A percentile compares a stretch with the other conserved stretches of the same genome.
Evolutionary conservation across 2,888 invertebrate species (phyloP).

Genomic region (Pseudococcus viburni): DNA sequence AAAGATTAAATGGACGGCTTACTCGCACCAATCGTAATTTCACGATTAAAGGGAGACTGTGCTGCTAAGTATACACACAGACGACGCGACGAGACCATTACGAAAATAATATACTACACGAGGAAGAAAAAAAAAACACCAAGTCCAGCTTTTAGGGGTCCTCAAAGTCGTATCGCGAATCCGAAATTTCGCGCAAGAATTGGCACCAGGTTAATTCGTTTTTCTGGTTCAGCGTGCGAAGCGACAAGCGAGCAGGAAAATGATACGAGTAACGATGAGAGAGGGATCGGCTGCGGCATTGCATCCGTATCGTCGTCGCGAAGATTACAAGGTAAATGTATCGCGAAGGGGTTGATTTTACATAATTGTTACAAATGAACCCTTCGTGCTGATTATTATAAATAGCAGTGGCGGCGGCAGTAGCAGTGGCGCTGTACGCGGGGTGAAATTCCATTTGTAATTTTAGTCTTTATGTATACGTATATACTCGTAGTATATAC

Average conservation of each 20-base stretch:
- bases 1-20: background rate
- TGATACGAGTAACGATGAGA: background rate
- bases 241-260: conserved; percentile 9
- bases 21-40: background rate
- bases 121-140: background rate
- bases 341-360: conserved; percentile 63
- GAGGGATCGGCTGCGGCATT: background rate
- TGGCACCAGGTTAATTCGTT: background rate
- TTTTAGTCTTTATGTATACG: conserved; percentile 2
- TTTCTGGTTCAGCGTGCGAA: conserved; percentile 21
- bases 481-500: background rate
- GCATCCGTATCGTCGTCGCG: conserved; percentile 10
- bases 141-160: background rate
- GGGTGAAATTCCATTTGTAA: conserved; percentile 38
- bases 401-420: background rate
- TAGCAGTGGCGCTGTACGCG: background rate
- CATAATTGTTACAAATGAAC: conserved; percentile 62
- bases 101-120: background rate
- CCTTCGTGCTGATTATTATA: conserved; percentile 58
- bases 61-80: background rate
- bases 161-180: background rate
- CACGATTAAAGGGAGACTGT: background rate
- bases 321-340: conserved; percentile 65
- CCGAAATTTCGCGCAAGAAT: conserved; percentile 1
- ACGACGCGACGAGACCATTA: background rate